Base-by-base conservation (phyloP, 1,140 invertebrate genomes). In the Leptopilina clavipes region DNA sequence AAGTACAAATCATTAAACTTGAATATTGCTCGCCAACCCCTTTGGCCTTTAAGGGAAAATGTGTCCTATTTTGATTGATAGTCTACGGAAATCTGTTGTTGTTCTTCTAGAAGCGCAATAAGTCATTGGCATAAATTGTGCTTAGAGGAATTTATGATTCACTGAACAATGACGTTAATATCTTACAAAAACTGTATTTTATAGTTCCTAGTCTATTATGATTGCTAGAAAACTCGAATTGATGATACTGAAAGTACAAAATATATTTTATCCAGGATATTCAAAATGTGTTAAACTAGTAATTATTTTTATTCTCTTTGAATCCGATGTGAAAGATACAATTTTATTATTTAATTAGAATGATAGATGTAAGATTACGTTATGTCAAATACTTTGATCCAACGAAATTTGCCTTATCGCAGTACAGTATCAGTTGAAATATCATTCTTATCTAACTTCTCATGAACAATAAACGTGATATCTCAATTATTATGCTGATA, bases 401-500 rank as follows among this genome's bases (percentile, higher is more conserved):
- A 31, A 7, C 12, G 25, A 31, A 65, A 65, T 65, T 65, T 31
- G 14, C 14, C 59, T 65, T 65, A 65, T 65, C 59, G 19, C 12
- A n/a, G 31, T 0, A 1, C 25, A 12, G 3, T 31, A 65, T 65
- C 59, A 65, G 22, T 59, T 59, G 25, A 11, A 59, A 59, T 59
- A 59, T 25, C 56, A n/a, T 22, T 31, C 59, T 65, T 65, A 65
- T 65, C 59, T 65, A 65, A 31, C 59, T 65, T 65, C 22, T 65
- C 59, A 14, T 14, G 19, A 22, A 22, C 19, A 65, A 65, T 65
- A n/a, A 65, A 65, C 14, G 59, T 65, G 22, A 12, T 65, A 65
- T 37, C 59, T 65, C 11, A 65, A 65, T 65, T 59, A 59, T 59
- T 65, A 65, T 31, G 22, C 59, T 65, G 59, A 65, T 65, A 65